Evolutionary conservation across 2,797 vertebrate genomes (phyloP).

Genomic region (Xiphorhynchus erythropygius): DNA sequence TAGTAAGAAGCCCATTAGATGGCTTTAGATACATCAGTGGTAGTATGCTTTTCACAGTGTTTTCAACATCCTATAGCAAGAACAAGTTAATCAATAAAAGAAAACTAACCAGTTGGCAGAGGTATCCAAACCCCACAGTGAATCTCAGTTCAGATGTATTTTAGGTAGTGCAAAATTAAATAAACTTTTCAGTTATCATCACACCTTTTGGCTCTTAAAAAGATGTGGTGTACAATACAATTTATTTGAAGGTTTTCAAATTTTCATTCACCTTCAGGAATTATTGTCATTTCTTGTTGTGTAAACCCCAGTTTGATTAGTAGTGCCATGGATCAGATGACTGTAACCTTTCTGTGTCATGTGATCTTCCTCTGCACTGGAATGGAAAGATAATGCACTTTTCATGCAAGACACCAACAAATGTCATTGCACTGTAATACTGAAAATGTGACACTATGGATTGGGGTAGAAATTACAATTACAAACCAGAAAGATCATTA

Average conservation of each 20-base stretch:
- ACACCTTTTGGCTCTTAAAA: not conserved
- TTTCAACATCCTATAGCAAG: not conserved
- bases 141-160: not conserved
- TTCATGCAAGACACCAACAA: not conserved
- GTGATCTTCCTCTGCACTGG: not conserved
- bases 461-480: not conserved
- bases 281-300: not conserved
- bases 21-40: not conserved
- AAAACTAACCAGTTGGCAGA: not conserved
- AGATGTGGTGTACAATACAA: not conserved
- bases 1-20: not conserved
- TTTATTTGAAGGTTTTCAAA: not conserved
- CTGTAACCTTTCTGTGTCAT: not conserved
- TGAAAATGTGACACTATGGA: not conserved
- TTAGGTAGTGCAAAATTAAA: not conserved
- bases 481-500: not conserved
- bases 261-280: not conserved
- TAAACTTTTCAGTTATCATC: not conserved
- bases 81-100: not conserved
- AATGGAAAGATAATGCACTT: not conserved
- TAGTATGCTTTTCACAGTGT: not conserved
- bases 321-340: not conserved
- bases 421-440: not conserved
- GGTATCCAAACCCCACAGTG: not conserved
- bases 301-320: not conserved